Base-by-base conservation (phyloP, 2,888 invertebrate genomes). In the Vesta saturnalis region DNA sequence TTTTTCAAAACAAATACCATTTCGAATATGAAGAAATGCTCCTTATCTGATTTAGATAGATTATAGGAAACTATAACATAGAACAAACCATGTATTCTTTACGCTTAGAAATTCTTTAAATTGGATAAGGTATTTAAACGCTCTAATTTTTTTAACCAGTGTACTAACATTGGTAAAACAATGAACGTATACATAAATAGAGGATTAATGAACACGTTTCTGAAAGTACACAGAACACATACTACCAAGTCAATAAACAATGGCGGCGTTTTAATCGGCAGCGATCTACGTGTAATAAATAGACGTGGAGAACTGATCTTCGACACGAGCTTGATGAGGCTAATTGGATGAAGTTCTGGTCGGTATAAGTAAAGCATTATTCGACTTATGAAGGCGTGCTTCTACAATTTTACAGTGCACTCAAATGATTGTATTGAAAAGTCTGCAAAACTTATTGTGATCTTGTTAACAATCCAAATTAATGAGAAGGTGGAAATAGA, bases 291-390 rank as follows among this genome's bases (percentile, higher is more conserved):
- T 71, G 72, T 64, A 72, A 74, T 74, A 74, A 74, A 74, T 74
- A 74, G 74, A 74, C 72, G 74, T 67, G 60, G 70, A 74, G 71
- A 70, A 68, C 69, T 67, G 74, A 74, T 74, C 74, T 74, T 72
- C 72, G 74, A 74, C 74, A 70, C 68, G 56, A 59, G 66, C 72
- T 74, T 72, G 74, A 74, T 74, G 74, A 72, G 74, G 71, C 74
- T 74, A 74, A 74, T 74, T 74, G 74, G 74, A 67, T 71, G 68
- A 72, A 72, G 71, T 71, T 71, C 68, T 71, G 69, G 66, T 66
- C 70, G 72, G 72, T 70, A 70, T 70, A 74, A 68, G 71, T 72
- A 74, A 70, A 71, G 68, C 69, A 60, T 61, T 70, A 65, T 58
- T 70, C 61, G 68, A 69, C 68, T 62, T 60, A 60, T 64, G 71